phyloP scores from a whole-genome alignment of 30 jellyfish, hydroid and myxozoan genomes.

The Aurelia sp. region DNA sequence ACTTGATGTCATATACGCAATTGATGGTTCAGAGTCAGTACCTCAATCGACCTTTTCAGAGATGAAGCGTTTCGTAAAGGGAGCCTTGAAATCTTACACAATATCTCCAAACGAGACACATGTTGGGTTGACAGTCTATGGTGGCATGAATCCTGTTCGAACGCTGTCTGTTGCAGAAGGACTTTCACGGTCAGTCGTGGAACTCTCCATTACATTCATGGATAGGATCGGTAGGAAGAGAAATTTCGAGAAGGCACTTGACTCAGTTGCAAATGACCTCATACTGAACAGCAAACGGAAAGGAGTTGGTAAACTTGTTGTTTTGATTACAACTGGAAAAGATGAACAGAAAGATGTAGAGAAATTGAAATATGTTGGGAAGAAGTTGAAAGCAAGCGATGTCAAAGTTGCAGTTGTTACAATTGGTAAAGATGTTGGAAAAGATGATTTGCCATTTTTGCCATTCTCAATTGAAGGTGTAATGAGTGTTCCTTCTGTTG shows the following conservation, averaged over 20 bases:
- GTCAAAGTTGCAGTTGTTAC: constrained; percentile 41
- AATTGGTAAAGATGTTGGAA: constrained; percentile 13
- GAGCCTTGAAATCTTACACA: constrained; percentile 28
- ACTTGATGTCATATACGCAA: constrained; percentile 64
- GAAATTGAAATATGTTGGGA: constrained; percentile 8
- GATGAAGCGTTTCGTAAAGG: constrained; percentile 53
- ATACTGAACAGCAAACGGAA: not conserved
- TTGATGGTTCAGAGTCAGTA: constrained; percentile 73
- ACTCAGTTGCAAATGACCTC: not conserved
- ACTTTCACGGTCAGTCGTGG: not conserved
- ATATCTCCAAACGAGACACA: constrained; percentile 44
- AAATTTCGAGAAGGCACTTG: constrained; percentile 53
- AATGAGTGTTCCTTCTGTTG: not conserved
- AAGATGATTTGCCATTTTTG: not conserved
- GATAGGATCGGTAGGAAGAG: constrained; percentile 52
- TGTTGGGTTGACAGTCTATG: constrained; percentile 61
- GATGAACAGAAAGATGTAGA: not conserved
- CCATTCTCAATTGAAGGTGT: not conserved
- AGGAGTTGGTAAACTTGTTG: constrained; percentile 41
- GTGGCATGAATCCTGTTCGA: constrained; percentile 9
- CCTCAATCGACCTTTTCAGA: constrained; percentile 9
- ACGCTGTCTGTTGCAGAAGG: constrained; percentile 28
- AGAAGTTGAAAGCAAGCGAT: not conserved
- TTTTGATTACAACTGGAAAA: constrained; percentile 61
- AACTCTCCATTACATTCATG: not conserved